Evolutionary conservation across 2,888 invertebrate genomes (phyloP).

Genomic region (Pachliopta kotzebuea): DNA sequence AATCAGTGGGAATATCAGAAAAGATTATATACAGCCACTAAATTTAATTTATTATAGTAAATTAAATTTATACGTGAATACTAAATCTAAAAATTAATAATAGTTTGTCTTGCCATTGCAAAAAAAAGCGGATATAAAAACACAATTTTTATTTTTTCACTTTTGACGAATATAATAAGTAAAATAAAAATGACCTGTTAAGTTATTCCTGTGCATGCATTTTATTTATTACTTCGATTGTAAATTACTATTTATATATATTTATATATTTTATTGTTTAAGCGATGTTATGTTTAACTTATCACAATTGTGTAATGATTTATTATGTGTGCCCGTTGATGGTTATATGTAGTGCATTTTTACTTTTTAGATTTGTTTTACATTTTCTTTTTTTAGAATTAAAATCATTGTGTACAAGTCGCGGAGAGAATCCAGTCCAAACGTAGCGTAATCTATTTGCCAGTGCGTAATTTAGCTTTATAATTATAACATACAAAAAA

Average conservation of each 20-base stretch:
- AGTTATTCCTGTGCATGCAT: slow-evolving; percentile 52
- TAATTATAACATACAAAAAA: slow-evolving; percentile 20
- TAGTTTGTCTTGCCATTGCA: too few relatives aligned
- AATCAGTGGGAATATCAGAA: too few relatives aligned
- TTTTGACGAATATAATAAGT: not conserved
- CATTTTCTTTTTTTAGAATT: not conserved
- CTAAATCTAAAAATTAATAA: too few relatives aligned
- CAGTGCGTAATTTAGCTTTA: slow-evolving; percentile 24
- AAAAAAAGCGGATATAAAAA: not conserved
- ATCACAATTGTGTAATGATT: slow-evolving; percentile 28
- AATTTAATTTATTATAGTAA: too few relatives aligned
- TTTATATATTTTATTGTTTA: slow-evolving; percentile 43
- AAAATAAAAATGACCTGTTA: slow-evolving; percentile 3
- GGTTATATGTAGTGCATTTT: slow-evolving; percentile 17
- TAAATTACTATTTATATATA: slow-evolving; percentile 32
- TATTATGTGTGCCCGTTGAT: slow-evolving; percentile 9
- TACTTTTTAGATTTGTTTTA: slow-evolving; percentile 4
- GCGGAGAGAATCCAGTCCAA: slow-evolving; percentile 21
- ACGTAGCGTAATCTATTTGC: slow-evolving; percentile 21
- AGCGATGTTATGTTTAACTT: slow-evolving; percentile 29
- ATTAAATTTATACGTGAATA: too few relatives aligned
- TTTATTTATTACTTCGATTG: slow-evolving; percentile 48
- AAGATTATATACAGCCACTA: too few relatives aligned
- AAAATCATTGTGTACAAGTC: slow-evolving; percentile 13
- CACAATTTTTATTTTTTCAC: not conserved